Conservation (phyloP, 2,113 vertebrate species). For the Rhegmatorhina hoffmannsi region DNA sequence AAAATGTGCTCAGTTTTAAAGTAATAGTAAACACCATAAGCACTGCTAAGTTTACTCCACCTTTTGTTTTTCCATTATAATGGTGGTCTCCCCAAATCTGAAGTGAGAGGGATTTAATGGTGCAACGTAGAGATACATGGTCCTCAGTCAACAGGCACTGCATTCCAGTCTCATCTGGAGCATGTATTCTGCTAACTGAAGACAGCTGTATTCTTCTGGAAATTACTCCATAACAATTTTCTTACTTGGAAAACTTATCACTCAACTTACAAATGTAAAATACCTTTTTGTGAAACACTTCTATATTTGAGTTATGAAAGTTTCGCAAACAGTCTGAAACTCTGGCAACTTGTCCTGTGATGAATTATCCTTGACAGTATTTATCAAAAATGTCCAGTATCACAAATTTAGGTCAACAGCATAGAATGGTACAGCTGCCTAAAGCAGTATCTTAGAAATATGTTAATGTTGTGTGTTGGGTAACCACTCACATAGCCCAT, state of each 20-base stretch:
- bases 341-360: background rate
- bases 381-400: constrained; percentile 17
- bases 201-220: background rate
- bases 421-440: background rate
- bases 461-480: background rate
- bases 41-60: background rate
- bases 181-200: background rate
- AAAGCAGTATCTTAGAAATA: background rate
- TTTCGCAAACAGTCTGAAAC: constrained; percentile 3
- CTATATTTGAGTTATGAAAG: background rate
- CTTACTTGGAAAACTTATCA: background rate
- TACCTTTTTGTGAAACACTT: background rate
- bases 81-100: background rate
- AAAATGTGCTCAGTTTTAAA: background rate
- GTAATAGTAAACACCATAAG: background rate
- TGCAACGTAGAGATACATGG: background rate
- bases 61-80: background rate
- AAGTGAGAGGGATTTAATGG: background rate
- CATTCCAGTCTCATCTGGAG: background rate
- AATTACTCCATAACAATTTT: background rate
- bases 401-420: background rate
- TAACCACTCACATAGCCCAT: background rate
- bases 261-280: background rate
- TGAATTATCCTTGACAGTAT: background rate
- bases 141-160: background rate